A percentile compares a stretch with the other conserved stretches of the same genome.
These are phyloP conservation scores for Ochropleura leucogaster DNA, from an alignment of 2,888 invertebrate genomes.

Conservation along the genomic window DNA sequence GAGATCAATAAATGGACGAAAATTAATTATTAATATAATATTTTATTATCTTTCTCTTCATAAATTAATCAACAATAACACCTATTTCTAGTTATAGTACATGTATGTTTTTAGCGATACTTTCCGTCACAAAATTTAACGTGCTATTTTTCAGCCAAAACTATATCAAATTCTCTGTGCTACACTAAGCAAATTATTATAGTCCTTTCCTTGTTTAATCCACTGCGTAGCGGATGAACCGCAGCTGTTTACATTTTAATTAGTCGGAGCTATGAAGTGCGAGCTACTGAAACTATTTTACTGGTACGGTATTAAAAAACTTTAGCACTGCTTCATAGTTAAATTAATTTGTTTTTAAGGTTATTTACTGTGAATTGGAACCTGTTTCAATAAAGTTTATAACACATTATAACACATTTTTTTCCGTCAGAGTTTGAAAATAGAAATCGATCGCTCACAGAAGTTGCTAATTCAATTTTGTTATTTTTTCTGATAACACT, in stretches of 20 bases:
- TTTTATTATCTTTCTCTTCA: too few species aligned
- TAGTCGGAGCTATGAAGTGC: slow-evolving; percentile 32
- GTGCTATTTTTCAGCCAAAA: not conserved
- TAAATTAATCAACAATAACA: too few species aligned
- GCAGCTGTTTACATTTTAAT: slow-evolving; percentile 59
- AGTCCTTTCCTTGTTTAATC: slow-evolving; percentile 13
- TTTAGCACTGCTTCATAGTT: not conserved
- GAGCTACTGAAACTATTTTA: slow-evolving; percentile 27
- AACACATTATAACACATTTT: too few species aligned
- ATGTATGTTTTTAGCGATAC: too few species aligned
- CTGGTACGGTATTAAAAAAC: not conserved
- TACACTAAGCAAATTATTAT: not conserved
- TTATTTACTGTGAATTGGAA: not conserved
- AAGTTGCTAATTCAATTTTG: not conserved
- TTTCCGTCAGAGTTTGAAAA: too few species aligned
- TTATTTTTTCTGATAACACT: not conserved
- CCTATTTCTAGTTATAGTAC: too few species aligned
- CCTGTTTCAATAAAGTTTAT: too few species aligned
- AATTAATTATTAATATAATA: too few species aligned
- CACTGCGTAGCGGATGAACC: not conserved
- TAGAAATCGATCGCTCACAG: not conserved
- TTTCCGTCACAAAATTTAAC: too few species aligned
- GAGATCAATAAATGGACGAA: too few species aligned
- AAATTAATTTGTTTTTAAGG: not conserved
- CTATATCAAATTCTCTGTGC: too few species aligned